Evolutionary conservation across 64 coral and sea anemone species (phyloP), one percentile per base, ranked within the genome.

Genomic region (Astreopora myriophthalma): DNA sequence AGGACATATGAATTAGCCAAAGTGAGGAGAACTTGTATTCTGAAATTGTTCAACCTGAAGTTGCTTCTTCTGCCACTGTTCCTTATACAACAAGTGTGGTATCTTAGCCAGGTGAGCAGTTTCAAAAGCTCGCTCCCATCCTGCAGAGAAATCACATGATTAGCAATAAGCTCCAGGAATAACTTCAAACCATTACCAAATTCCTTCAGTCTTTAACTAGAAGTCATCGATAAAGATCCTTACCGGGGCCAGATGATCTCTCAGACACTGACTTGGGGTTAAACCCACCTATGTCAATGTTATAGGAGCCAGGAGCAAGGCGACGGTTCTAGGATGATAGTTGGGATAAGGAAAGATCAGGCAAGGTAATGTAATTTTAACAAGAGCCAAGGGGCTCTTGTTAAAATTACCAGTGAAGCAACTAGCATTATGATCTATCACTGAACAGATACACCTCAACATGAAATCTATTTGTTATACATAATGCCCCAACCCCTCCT

Each of bases 41-140:
- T 8, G 82, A n/a, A n/a, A n/a, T n/a, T n/a, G n/a, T n/a, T n/a
- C n/a, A n/a, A 98, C 97, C 94, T 99, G 93, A 9, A 95, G 64
- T 8, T 99, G 97, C 30, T 99, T 99, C 84, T 99, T 99, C 52
- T 99, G 81, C 97, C 97, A 99, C 32, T 99, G 90, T 48, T 99
- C 97, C 72, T 99, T 99, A 36, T 99, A 99, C 22, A 99, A 61
- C 22, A 99, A 83, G 65, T 99, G 97, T 12, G 97, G 97, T 42
- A 95, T 93, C 51, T 95, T 99, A 48, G 97, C 97, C 27, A 93
- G 62, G n/a, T 87, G 94, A 35, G 94, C 92, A 31, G 94, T 99
- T 58, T 99, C 97, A 93, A 93, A 99, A 32, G 90, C 72, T 48
- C 97, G 95, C 80, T 99, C 97, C 97, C 97, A 99, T 48, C 97